These are phyloP conservation scores for Myotis yumanensis DNA, from an alignment of 2,113 vertebrate species.

Conservation along the genomic window DNA sequence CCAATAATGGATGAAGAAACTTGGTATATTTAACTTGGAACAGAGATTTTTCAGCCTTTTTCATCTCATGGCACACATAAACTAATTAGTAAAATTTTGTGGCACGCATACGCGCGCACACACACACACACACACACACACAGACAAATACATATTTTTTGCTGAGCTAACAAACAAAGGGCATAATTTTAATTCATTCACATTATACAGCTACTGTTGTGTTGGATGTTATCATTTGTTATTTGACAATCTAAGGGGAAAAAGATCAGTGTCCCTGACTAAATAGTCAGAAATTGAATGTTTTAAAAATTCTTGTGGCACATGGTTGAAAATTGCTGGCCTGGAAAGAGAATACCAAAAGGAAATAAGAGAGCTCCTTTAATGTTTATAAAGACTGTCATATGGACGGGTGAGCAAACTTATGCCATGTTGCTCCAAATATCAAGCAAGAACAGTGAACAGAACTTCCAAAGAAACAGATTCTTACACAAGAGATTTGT, in stretches of 20 bases:
- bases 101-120: not conserved
- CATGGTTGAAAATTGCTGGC: not conserved
- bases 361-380: not conserved
- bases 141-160: not conserved
- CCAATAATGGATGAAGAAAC: not conserved
- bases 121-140: not conserved
- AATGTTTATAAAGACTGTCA: conserved; percentile 11
- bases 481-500: conserved; percentile 24
- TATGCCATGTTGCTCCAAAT: conserved; percentile 14
- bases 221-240: not conserved
- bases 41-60: not conserved
- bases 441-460: conserved; percentile 31
- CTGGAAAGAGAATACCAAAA: not conserved
- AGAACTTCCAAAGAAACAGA: conserved; percentile 53
- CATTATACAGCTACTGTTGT: not conserved
- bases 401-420: not conserved
- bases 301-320: not conserved
- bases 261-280: not conserved
- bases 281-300: not conserved
- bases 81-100: not conserved
- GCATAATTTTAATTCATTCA: not conserved
- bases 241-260: not conserved
- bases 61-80: not conserved
- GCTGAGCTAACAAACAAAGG: not conserved
- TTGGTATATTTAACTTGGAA: conserved; percentile 46